A percentile compares a stretch with the other conserved stretches of the same genome.
Evolutionary conservation across 2,888 invertebrate species (phyloP).

Genomic region (Koerneria pararmatus): DNA sequence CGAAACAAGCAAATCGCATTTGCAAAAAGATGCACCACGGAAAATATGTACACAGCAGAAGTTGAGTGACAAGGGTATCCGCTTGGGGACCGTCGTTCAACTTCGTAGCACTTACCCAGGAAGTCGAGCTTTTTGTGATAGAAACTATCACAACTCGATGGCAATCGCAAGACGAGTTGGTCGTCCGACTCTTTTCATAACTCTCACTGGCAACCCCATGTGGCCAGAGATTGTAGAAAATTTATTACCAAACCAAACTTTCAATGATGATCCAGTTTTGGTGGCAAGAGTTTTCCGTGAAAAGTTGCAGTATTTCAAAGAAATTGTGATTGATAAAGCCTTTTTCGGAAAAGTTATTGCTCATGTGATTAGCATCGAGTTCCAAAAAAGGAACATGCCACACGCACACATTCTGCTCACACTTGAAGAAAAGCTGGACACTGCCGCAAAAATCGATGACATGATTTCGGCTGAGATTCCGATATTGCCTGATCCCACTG

Average conservation of each 20-base stretch:
- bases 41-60: no score
- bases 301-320: conserved; percentile 42
- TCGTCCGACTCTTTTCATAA: conserved; percentile 51
- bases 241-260: conserved; percentile 29
- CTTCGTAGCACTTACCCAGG: no score
- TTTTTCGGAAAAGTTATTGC: conserved; percentile 41
- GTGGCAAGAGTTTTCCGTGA: conserved; percentile 40
- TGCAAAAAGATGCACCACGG: no score
- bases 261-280: conserved; percentile 41
- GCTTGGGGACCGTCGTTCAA: no score
- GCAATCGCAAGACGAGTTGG: conserved; percentile 38
- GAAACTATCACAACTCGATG: conserved; percentile 43
- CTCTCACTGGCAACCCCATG: conserved; percentile 57
- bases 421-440: conserved; percentile 22
- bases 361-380: conserved; percentile 50
- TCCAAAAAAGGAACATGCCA: conserved; percentile 55
- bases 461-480: conserved; percentile 60
- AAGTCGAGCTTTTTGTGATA: conserved; percentile 55
- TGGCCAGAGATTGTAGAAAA: conserved; percentile 47
- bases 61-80: no score
- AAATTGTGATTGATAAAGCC: conserved; percentile 28
- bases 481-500: not conserved
- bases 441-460: conserved; percentile 47
- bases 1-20: no score
- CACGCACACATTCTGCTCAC: conserved; percentile 48